Conservation (phyloP, 2,113 vertebrate genomes). For the Dendrocopos noguchii region DNA sequence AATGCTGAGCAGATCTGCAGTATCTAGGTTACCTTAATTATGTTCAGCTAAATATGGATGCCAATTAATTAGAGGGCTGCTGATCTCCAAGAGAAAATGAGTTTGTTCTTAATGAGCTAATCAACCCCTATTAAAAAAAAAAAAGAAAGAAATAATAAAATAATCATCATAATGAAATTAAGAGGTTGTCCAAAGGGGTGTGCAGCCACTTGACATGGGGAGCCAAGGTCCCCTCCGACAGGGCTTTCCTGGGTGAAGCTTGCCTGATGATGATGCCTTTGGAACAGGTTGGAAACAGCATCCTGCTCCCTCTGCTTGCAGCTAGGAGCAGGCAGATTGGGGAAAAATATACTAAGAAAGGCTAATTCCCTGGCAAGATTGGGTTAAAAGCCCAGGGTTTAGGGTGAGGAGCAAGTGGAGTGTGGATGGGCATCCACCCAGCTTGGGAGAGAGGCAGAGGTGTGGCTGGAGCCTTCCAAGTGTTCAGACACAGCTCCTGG, state of each 20-base stretch:
- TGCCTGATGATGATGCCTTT: accelerated
- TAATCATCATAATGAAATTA: background rate
- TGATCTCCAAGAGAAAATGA: slow-evolving; percentile 34
- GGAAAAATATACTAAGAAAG: background rate
- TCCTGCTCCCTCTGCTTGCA: background rate
- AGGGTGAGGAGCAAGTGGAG: accelerated
- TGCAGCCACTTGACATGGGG: background rate
- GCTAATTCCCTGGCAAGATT: background rate
- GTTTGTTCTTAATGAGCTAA: slow-evolving; percentile 16
- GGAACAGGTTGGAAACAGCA: background rate
- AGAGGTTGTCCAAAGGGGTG: background rate
- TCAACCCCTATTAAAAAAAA: background rate
- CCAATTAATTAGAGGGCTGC: slow-evolving; percentile 36
- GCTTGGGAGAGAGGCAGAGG: background rate
- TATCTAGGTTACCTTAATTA: slow-evolving; percentile 62
- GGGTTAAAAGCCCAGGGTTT: background rate
- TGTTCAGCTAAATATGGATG: slow-evolving; percentile 41
- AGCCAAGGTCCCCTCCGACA: background rate
- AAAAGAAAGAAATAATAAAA: background rate
- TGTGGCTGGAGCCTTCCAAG: background rate
- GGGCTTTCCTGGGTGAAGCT: background rate
- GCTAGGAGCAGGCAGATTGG: no score
- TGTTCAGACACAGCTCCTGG: slow-evolving; percentile 13
- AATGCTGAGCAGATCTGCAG: background rate
- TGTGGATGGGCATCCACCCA: background rate